phyloP scores from a whole-genome alignment of 2,888 invertebrate genomes.

The Sinentomon sp. region DNA sequence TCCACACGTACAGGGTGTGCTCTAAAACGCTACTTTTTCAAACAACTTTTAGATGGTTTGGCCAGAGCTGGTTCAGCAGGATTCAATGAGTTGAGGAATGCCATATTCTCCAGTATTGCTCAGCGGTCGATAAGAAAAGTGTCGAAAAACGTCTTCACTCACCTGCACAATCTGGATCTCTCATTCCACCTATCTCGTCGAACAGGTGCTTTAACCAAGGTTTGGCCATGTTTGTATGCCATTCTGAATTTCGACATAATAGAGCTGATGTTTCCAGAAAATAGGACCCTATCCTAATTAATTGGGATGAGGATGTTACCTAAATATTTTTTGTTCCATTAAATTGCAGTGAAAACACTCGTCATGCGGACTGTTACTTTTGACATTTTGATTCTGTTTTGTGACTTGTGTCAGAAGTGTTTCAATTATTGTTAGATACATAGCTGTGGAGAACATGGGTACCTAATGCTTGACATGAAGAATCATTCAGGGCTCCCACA shows the following conservation, averaged over 20 bases:
- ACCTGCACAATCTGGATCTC: conserved; percentile 79
- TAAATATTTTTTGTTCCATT: too few relatives aligned
- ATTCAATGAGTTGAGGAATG: conserved; percentile 88
- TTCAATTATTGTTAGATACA: too few relatives aligned
- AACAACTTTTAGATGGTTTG: conserved; percentile 45
- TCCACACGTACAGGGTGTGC: too few relatives aligned
- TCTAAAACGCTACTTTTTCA: conserved; percentile 8
- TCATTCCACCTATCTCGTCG: conserved; percentile 77
- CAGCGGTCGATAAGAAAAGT: conserved; percentile 86
- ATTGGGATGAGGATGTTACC: too few relatives aligned
- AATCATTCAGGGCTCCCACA: too few relatives aligned
- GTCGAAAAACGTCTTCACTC: conserved; percentile 79
- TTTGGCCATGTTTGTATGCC: conserved; percentile 19
- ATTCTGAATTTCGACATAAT: not conserved
- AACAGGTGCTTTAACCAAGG: conserved; percentile 83
- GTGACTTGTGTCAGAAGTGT: too few relatives aligned
- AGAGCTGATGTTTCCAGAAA: not conserved
- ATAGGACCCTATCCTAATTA: too few relatives aligned
- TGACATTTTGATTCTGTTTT: too few relatives aligned
- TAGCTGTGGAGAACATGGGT: too few relatives aligned
- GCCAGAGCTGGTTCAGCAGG: conserved; percentile 69
- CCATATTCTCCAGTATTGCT: conserved; percentile 89
- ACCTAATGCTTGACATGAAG: too few relatives aligned
- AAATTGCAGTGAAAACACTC: too few relatives aligned
- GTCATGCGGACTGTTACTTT: too few relatives aligned